phyloP scores from a whole-genome alignment of 1,140 invertebrate genomes.

The Xylocopa sonorina region DNA sequence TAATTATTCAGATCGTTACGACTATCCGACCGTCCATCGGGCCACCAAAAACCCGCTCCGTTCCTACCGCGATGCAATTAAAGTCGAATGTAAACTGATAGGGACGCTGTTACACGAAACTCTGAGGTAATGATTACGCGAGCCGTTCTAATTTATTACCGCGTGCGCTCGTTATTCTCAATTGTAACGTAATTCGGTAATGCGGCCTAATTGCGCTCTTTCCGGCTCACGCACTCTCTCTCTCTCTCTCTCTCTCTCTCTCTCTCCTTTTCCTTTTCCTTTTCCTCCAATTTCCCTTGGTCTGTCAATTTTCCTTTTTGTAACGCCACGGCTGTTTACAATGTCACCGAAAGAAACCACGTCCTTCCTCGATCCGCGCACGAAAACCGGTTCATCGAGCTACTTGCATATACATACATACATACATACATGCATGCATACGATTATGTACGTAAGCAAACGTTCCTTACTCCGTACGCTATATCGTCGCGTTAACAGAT shows the following conservation, averaged over 20 bases:
- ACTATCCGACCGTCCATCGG: conserved; percentile 28
- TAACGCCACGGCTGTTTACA: not conserved
- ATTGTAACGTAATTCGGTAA: conserved; percentile 66
- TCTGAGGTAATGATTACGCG: conserved; percentile 68
- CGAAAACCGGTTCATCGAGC: conserved; percentile 21
- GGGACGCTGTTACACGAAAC: conserved; percentile 66
- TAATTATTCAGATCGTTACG: conserved; percentile 61
- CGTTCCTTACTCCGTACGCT: not conserved
- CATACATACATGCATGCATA: too few species aligned
- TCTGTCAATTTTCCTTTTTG: not conserved
- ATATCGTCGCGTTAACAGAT: conserved; percentile 3
- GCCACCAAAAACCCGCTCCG: conserved; percentile 45
- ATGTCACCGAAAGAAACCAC: not conserved
- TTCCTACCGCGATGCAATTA: conserved; percentile 58
- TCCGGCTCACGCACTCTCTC: conserved; percentile 4
- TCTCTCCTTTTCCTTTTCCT: not conserved
- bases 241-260: not conserved
- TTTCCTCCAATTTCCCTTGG: not conserved
- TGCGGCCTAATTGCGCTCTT: conserved; percentile 63
- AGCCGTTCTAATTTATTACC: conserved; percentile 68
- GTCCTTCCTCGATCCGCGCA: not conserved
- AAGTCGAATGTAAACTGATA: conserved; percentile 69
- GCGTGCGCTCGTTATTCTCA: conserved; percentile 61
- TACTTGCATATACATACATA: conserved; percentile 1
- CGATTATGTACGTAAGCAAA: too few species aligned